These are phyloP conservation scores for Lepus americanus DNA, from an alignment of 2,113 vertebrate species.

Conservation along the genomic window DNA sequence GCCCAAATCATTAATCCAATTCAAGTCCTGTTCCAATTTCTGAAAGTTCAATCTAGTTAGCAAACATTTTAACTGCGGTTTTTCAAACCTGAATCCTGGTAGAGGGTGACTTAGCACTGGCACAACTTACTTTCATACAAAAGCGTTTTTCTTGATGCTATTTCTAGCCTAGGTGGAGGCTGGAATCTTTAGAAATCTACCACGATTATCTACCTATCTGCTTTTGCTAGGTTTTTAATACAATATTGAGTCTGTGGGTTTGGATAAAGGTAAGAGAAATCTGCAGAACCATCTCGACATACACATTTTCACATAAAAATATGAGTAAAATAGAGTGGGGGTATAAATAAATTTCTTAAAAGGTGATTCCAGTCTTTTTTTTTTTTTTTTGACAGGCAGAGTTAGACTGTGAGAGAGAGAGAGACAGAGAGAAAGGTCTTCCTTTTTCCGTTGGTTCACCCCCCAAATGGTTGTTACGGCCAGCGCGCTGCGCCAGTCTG, in stretches of 20 bases:
- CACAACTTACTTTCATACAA: neutral
- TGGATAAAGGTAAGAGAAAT: conserved; percentile 52
- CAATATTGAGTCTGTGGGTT: conserved; percentile 31
- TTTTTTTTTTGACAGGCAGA: no score
- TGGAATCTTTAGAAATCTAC: conserved; percentile 54
- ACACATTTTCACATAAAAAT: conserved; percentile 63
- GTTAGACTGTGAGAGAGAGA: no score
- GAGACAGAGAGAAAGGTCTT: no score
- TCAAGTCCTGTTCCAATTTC: conserved; percentile 47
- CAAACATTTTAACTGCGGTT: conserved; percentile 18
- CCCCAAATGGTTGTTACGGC: no score
- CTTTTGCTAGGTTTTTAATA: conserved; percentile 33
- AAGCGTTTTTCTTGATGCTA: conserved; percentile 6
- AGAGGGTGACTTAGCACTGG: neutral
- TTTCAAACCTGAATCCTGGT: neutral
- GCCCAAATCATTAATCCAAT: neutral
- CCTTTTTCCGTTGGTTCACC: no score
- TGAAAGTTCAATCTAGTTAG: conserved; percentile 48
- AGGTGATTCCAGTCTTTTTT: neutral
- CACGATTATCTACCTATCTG: neutral
- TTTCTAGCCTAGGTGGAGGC: conserved; percentile 61
- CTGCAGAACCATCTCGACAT: neutral
- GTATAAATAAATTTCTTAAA: neutral
- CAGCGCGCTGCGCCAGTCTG: no score
- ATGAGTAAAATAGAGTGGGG: neutral